Evolutionary conservation across 2,888 invertebrate genomes (phyloP).

Genomic region (Agriopis leucophaearia): DNA sequence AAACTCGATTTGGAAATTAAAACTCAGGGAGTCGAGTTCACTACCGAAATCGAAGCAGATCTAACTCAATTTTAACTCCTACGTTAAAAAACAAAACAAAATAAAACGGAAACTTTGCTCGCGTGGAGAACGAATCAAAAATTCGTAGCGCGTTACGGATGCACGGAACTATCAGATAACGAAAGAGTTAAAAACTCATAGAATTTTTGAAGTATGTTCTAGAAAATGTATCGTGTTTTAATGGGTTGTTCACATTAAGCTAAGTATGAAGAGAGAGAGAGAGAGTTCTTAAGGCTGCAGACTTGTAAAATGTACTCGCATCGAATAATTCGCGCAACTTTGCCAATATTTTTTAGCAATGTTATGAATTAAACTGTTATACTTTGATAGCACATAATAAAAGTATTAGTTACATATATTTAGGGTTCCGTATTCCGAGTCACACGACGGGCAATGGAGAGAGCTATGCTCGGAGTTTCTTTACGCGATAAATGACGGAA

Average conservation of each 20-base stretch:
- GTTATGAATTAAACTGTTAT: no score
- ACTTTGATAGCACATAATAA: no score
- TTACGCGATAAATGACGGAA: no score
- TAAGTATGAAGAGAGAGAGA: no score
- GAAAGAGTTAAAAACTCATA: not conserved
- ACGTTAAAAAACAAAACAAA: slow-evolving; percentile 11
- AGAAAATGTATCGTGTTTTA: not conserved
- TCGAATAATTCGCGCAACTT: no score
- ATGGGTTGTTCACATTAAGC: not conserved
- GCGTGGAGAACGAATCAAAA: slow-evolving; percentile 6
- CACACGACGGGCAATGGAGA: no score
- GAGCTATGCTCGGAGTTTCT: no score
- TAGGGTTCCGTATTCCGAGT: no score
- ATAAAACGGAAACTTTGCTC: not conserved
- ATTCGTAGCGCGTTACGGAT: not conserved
- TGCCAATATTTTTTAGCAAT: no score
- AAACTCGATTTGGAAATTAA: slow-evolving; percentile 18
- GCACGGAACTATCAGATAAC: not conserved
- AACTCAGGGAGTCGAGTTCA: not conserved
- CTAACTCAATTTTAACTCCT: slow-evolving; percentile 25
- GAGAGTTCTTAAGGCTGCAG: no score
- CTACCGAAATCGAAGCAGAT: slow-evolving; percentile 5
- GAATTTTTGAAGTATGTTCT: not conserved
- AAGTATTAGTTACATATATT: no score
- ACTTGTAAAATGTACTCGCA: no score